Evolutionary conservation across 92 coral and sea anemone genomes (phyloP).

Genomic region (Metridium senile): DNA sequence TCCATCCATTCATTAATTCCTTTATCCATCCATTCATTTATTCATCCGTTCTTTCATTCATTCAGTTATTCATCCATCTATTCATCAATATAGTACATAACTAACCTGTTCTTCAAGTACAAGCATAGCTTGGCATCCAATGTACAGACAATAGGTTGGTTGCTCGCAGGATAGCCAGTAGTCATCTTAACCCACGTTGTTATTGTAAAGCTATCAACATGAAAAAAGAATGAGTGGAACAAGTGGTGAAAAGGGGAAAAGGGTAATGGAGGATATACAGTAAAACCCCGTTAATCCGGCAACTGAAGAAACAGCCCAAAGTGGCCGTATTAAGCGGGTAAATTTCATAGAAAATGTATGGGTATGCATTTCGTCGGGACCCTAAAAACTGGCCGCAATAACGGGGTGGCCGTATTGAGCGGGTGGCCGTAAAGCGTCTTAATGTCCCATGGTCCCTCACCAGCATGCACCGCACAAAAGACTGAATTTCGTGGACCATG

Average conservation of each 20-base stretch:
- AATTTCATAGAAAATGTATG: too few species aligned
- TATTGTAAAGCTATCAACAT: constrained; percentile 75
- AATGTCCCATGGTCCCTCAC: too few species aligned
- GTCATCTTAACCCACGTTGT: constrained; percentile 94
- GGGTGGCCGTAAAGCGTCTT: too few species aligned
- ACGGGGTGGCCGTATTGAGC: too few species aligned
- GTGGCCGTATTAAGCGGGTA: too few species aligned
- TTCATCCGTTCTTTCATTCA: background rate
- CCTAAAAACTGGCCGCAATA: too few species aligned
- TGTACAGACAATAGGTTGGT: constrained; percentile 88
- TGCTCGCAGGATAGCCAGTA: constrained; percentile 53
- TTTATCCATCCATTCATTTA: background rate
- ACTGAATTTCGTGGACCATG: too few species aligned
- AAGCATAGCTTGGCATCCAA: constrained; percentile 80
- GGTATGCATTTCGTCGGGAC: too few species aligned
- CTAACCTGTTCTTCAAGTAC: constrained; percentile 81
- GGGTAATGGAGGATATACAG: background rate
- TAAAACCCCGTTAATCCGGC: too few species aligned
- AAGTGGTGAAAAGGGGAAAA: too few species aligned
- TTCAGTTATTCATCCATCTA: background rate
- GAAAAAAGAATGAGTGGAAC: background rate
- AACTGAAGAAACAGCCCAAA: too few species aligned
- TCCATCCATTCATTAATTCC: background rate
- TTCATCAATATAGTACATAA: background rate
- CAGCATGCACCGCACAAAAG: too few species aligned